A percentile compares a stretch with the other conserved stretches of the same genome.
Evolutionary conservation across 2,888 invertebrate species (phyloP).

Genomic region (Cosmopolites sordidus): DNA sequence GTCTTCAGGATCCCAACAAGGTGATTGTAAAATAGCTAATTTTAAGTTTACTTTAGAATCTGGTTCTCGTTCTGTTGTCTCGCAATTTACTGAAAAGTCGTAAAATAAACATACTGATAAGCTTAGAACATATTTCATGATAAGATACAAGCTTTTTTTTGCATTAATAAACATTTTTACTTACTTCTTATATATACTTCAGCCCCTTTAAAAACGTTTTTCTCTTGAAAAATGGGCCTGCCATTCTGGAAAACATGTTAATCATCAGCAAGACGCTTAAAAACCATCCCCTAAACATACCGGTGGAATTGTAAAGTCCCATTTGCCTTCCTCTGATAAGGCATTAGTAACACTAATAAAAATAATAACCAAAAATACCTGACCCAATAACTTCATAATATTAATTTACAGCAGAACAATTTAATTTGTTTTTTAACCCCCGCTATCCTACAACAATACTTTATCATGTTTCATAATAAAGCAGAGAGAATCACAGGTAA

Average conservation of each 20-base stretch:
- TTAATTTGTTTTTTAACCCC: no score
- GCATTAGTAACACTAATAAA: not conserved
- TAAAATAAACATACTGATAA: no score
- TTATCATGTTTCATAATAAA: conserved; percentile 1
- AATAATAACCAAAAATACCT: not conserved
- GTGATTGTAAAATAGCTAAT: conserved; percentile 55
- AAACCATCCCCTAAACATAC: conserved; percentile 30
- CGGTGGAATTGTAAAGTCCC: conserved; percentile 56
- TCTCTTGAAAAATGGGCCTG: conserved; percentile 51
- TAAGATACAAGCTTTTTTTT: not conserved
- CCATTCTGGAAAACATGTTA: conserved; percentile 46
- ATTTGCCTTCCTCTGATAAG: conserved; percentile 63
- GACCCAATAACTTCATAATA: not conserved
- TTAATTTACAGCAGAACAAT: no score
- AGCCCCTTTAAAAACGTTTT: conserved; percentile 67
- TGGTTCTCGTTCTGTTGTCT: conserved; percentile 37
- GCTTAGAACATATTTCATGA: no score
- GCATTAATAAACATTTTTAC: conserved; percentile 35
- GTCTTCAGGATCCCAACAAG: conserved; percentile 54
- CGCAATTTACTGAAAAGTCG: conserved; percentile 51
- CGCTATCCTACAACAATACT: not conserved
- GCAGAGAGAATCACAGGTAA: not conserved
- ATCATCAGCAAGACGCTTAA: conserved; percentile 5
- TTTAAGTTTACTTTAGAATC: conserved; percentile 49
- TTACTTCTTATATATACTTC: conserved; percentile 67